These are phyloP conservation scores for Euplexia lucipara DNA, from an alignment of 2,888 invertebrate genomes.

Conservation along the genomic window DNA sequence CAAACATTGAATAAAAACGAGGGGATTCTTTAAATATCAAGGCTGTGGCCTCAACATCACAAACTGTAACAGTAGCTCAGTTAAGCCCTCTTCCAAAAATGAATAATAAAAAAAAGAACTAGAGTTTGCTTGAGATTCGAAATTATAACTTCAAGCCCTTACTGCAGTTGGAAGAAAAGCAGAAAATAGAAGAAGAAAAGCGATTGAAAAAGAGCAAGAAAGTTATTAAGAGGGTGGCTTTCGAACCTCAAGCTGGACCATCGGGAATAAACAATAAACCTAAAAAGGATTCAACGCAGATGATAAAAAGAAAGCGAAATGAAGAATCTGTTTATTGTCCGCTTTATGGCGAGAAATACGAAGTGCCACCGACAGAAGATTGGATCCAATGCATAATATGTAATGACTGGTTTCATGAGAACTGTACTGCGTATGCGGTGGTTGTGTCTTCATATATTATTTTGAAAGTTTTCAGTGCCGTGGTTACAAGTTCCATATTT, in stretches of 20 bases:
- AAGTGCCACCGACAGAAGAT: slow-evolving; percentile 1
- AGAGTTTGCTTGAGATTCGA: too few species aligned
- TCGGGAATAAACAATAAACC: background rate
- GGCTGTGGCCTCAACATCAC: background rate
- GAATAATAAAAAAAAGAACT: too few species aligned
- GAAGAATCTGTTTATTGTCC: background rate
- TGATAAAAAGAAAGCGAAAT: slow-evolving; percentile 1
- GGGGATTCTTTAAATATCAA: slow-evolving; percentile 1
- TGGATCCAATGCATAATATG: background rate
- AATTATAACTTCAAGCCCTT: slow-evolving; percentile 3
- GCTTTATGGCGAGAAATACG: background rate
- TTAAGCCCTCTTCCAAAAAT: too few species aligned
- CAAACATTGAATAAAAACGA: slow-evolving; percentile 1
- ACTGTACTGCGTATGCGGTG: too few species aligned
- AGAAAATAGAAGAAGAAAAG: background rate
- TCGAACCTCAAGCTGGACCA: too few species aligned
- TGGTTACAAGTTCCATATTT: background rate
- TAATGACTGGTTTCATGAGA: slow-evolving; percentile 2
- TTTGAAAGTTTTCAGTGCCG: too few species aligned
- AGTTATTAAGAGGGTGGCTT: slow-evolving; percentile 1
- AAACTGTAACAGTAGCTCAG: too few species aligned
- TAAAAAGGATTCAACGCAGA: background rate
- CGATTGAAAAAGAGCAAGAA: slow-evolving; percentile 1
- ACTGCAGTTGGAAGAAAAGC: background rate
- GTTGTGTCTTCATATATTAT: too few species aligned